These are phyloP conservation scores for Indicator maculatus DNA, from an alignment of 2,113 vertebrate genomes.

Conservation along the genomic window DNA sequence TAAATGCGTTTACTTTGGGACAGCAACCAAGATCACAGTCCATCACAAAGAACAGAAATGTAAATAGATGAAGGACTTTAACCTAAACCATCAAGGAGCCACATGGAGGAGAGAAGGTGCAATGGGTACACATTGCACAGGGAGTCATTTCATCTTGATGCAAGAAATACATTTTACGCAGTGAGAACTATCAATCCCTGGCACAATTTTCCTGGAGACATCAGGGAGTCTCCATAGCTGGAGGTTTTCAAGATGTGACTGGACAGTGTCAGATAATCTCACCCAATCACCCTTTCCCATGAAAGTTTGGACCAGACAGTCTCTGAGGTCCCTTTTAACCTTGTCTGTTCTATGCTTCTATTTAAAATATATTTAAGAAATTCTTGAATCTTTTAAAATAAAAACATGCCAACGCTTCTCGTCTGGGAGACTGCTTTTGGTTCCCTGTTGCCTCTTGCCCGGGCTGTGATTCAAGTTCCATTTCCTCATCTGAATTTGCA, in stretches of 20 bases:
- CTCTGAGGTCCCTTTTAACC: not conserved
- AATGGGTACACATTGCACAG: not conserved
- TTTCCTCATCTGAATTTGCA: conserved; percentile 18
- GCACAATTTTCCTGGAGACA: not conserved
- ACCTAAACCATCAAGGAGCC: not conserved
- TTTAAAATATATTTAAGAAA: not conserved
- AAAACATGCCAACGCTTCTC: not conserved
- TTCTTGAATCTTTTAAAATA: not conserved
- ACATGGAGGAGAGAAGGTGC: not conserved
- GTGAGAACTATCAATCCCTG: not conserved
- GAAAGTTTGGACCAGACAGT: not conserved
- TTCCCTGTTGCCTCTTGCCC: not conserved
- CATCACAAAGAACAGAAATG: not conserved
- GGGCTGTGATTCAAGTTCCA: rapidly evolving
- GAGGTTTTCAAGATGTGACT: rapidly evolving
- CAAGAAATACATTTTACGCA: not conserved
- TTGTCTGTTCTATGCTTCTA: not conserved
- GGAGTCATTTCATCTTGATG: not conserved
- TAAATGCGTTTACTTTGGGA: not conserved
- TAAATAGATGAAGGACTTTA: not conserved
- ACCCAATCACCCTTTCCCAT: not conserved
- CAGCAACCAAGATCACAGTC: not conserved
- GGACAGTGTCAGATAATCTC: not conserved
- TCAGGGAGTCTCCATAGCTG: not conserved
- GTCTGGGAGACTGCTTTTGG: not conserved